Evolutionary conservation across 2,113 vertebrate genomes (phyloP), one percentile per base, ranked within the genome.

Genomic region (Phaethornis superciliosus): DNA sequence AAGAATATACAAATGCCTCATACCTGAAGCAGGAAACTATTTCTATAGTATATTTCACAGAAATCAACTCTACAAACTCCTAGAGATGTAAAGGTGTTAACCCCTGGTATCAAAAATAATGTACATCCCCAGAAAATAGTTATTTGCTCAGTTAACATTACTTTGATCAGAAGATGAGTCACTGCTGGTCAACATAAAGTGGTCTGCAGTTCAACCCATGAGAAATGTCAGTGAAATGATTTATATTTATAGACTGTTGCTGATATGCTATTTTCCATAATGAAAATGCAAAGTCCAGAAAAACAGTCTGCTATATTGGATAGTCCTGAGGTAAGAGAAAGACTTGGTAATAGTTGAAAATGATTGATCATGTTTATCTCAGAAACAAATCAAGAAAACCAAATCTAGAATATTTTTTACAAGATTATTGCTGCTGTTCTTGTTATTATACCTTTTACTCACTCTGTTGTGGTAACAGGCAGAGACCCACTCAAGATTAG

Each of bases 151-250:
- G 47, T 71, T 92, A 92, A 75, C 64, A 40, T 71, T 14, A 52
- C 78, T 83, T 83, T 78, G 46, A 69, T 37, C 54, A 46, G 69
- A 46, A 84, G 52, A 60, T 90, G 68, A 81, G 65, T 74, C 67
- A 24, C 60, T 12, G 27, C 35, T 72, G 54, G 49, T 87, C 82
- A 64, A 1, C 32, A 16, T 56, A 78, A 69, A 76, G 42, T 5
- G 0, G 22, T 84, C 80, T 90, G 62, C 54, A 76, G 71, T 64
- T 90, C 58, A 60, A 21, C 35, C 71, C 68, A 16, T 58, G 44
- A 81, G n/a, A 94, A 94, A 93, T 72, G 86, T 93, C 84, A 95
- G 30, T 15, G 24, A 71, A 93, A 86, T 47, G 56, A 84, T 96
- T 91, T 89, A 22, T 60, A 90, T 81, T 90, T 69, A 76, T 63